phyloP scores from a whole-genome alignment of 2,797 vertebrate species.

The Semotilus atromaculatus region DNA sequence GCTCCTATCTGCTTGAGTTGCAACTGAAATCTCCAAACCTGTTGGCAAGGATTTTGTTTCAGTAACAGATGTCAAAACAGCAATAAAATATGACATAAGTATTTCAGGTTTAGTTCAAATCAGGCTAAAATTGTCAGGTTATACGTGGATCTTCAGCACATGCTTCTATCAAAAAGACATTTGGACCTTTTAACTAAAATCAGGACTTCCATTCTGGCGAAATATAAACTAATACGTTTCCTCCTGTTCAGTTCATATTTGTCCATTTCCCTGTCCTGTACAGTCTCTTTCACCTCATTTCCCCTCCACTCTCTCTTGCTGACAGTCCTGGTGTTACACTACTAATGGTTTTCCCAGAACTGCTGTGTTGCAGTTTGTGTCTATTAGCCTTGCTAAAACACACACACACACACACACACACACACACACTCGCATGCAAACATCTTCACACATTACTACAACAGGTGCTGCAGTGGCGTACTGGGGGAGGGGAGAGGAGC shows the following conservation, averaged over 20 bases:
- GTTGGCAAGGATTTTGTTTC: background rate
- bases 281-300: conserved; percentile 58
- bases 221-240: background rate
- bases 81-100: background rate
- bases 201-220: background rate
- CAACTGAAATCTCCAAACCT: background rate
- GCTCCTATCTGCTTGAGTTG: background rate
- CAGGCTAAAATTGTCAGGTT: background rate
- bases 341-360: conserved; percentile 64
- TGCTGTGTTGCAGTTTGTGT: conserved; percentile 28
- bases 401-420: background rate
- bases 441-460: conserved; percentile 29
- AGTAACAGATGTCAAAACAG: background rate
- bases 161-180: background rate
- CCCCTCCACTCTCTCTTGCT: conserved; percentile 60
- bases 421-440: background rate
- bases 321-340: conserved; percentile 52
- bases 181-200: background rate
- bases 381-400: conserved; percentile 14
- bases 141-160: background rate
- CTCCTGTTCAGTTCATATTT: background rate
- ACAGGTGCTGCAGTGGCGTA: conserved; percentile 27
- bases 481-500: conserved; percentile 17
- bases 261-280: background rate
- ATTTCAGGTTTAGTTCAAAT: background rate